Evolutionary conservation across 1,140 invertebrate species (phyloP).

Genomic region (Ectropis grisescens): DNA sequence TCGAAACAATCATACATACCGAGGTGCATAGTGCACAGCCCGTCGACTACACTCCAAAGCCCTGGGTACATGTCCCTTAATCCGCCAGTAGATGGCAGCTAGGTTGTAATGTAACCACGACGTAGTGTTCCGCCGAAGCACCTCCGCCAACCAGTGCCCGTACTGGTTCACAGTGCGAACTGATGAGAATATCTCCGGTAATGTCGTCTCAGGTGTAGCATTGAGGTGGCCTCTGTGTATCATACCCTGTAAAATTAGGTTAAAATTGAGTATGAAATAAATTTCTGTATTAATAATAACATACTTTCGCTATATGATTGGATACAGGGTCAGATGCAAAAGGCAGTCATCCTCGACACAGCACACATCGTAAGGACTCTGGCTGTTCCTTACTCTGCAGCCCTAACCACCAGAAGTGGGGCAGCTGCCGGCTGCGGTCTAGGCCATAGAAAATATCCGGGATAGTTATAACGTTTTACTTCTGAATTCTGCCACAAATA

Average conservation of each 20-base stretch:
- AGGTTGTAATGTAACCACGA: slow-evolving; percentile 90
- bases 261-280: too few relatives aligned
- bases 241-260: slow-evolving; percentile 68
- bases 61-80: slow-evolving; percentile 81
- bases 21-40: slow-evolving; percentile 83
- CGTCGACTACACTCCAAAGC: slow-evolving; percentile 86
- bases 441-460: too few relatives aligned
- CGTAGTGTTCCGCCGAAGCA: slow-evolving; percentile 77
- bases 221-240: slow-evolving; percentile 75
- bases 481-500: too few relatives aligned
- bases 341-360: too few relatives aligned
- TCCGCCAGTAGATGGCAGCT: slow-evolving; percentile 88
- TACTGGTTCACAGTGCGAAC: slow-evolving; percentile 76
- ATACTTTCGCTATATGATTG: too few relatives aligned
- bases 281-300: too few relatives aligned
- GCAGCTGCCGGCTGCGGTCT: too few relatives aligned
- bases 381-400: too few relatives aligned
- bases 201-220: slow-evolving; percentile 74
- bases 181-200: slow-evolving; percentile 74
- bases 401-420: too few relatives aligned
- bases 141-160: slow-evolving; percentile 75
- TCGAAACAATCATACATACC: slow-evolving; percentile 69
- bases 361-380: too few relatives aligned
- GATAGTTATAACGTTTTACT: too few relatives aligned
- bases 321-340: too few relatives aligned